Percentiles rank a stretch among this genome's conserved stretches.
Conservation (phyloP, 2,888 invertebrate genomes). For the Heliconius sara region DNA sequence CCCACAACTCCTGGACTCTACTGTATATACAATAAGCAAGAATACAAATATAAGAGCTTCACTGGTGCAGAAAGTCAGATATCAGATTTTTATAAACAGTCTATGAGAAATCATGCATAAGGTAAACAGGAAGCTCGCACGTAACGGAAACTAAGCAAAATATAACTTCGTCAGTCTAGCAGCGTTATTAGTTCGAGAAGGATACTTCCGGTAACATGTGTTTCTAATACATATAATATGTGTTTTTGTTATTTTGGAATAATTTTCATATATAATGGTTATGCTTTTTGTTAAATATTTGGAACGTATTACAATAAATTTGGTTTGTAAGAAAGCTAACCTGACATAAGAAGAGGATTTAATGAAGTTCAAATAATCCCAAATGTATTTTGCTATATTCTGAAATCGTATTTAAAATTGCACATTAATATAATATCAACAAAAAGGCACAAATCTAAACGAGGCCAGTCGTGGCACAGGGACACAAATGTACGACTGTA, state of each 20-base stretch:
- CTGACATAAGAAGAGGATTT: background rate
- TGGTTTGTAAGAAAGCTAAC: too few species aligned
- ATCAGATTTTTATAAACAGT: background rate
- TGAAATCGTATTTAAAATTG: background rate
- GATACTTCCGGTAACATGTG: conserved; percentile 18
- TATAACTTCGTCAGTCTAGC: background rate
- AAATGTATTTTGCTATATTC: too few species aligned
- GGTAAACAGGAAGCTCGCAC: conserved; percentile 18
- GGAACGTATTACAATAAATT: too few species aligned
- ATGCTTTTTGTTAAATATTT: too few species aligned
- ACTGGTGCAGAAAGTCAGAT: background rate
- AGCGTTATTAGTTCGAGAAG: conserved; percentile 7
- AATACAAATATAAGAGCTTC: background rate
- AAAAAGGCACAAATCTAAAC: background rate
- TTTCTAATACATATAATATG: background rate
- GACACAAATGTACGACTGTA: too few species aligned
- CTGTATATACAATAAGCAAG: too few species aligned
- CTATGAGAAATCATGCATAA: conserved; percentile 18
- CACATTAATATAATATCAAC: background rate
- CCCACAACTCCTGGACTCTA: too few species aligned
- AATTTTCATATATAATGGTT: background rate
- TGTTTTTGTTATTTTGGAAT: background rate
- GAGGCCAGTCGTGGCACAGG: background rate
- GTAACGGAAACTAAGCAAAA: conserved; percentile 13
- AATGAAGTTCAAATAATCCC: background rate